Percentiles rank a stretch among this genome's conserved stretches.
Evolutionary conservation across 2,888 invertebrate genomes (phyloP).

Genomic region (Lagria hirta): DNA sequence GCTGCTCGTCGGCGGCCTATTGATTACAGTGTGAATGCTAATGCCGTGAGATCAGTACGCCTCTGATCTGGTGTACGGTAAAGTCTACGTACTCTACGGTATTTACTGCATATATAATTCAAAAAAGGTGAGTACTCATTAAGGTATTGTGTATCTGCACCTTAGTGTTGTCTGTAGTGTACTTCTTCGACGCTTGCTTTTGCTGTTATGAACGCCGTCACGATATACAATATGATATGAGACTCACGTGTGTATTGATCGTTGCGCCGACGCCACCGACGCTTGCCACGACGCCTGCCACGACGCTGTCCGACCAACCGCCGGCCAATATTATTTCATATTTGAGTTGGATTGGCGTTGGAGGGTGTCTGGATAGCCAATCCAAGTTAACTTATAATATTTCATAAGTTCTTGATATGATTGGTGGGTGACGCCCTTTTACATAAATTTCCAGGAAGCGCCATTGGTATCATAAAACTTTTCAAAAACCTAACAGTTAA

Average conservation of each 20-base stretch:
- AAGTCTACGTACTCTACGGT: too few relatives aligned
- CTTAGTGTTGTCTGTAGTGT: not conserved
- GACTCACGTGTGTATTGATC: conserved; percentile 52
- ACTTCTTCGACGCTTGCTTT: conserved; percentile 13
- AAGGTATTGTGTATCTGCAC: conserved; percentile 28
- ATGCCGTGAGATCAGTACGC: conserved; percentile 45
- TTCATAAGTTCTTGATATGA: conserved; percentile 46
- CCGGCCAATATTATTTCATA: conserved; percentile 65
- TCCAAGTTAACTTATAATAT: conserved; percentile 46
- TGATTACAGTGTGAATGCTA: conserved; percentile 52
- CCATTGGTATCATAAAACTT: conserved; percentile 27
- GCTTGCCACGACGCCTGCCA: conserved; percentile 45
- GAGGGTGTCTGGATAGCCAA: conserved; percentile 54
- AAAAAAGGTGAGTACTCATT: too few relatives aligned
- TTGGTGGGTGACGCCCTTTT: conserved; percentile 40
- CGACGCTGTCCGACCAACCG: conserved; percentile 59
- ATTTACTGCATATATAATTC: too few relatives aligned
- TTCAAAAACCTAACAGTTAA: not conserved
- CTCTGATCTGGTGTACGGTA: conserved; percentile 28
- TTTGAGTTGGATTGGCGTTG: conserved; percentile 59
- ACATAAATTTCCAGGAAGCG: conserved; percentile 40
- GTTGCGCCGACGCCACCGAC: conserved; percentile 46
- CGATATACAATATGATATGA: conserved; percentile 54
- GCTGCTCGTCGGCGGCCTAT: conserved; percentile 39
- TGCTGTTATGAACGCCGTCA: conserved; percentile 48